phyloP scores from a whole-genome alignment of 2,888 invertebrate genomes.

The Onchidella celtica region DNA sequence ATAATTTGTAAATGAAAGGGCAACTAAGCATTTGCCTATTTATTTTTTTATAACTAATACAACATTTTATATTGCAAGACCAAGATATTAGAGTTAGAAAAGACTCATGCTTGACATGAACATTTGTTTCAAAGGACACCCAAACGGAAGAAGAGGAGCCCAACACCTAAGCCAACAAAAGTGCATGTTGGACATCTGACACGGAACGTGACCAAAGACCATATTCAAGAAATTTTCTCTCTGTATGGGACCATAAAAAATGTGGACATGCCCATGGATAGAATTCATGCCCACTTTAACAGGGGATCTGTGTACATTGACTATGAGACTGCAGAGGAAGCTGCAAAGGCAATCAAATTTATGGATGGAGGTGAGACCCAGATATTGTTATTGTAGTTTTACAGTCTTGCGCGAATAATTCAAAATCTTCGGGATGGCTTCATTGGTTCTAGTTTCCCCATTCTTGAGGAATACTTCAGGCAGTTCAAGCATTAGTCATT shows the following conservation, averaged over 20 bases:
- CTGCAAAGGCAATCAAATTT: constrained; percentile 98
- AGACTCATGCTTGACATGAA: not conserved
- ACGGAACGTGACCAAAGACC: constrained; percentile 90
- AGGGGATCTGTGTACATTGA: constrained; percentile 97
- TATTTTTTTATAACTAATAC: no score
- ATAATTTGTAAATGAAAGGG: no score
- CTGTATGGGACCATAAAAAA: constrained; percentile 86
- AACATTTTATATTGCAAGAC: no score
- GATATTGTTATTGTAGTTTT: not conserved
- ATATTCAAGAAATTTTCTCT: constrained; percentile 79
- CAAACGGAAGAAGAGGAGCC: constrained; percentile 86
- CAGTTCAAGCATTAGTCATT: no score
- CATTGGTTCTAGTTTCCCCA: no score
- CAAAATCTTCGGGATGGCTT: no score
- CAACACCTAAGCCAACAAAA: constrained; percentile 93
- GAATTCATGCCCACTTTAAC: constrained; percentile 92
- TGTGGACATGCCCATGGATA: constrained; percentile 94
- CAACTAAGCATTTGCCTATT: no score
- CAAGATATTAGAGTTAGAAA: no score
- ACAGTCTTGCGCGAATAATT: no score
- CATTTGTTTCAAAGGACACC: constrained; percentile 68
- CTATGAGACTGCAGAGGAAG: constrained; percentile 95
- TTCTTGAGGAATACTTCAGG: no score
- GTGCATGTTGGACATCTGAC: constrained; percentile 96
- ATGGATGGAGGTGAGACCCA: constrained; percentile 94